Conservation (phyloP, 2,888 invertebrate species). For the Cepaea hortensis region DNA sequence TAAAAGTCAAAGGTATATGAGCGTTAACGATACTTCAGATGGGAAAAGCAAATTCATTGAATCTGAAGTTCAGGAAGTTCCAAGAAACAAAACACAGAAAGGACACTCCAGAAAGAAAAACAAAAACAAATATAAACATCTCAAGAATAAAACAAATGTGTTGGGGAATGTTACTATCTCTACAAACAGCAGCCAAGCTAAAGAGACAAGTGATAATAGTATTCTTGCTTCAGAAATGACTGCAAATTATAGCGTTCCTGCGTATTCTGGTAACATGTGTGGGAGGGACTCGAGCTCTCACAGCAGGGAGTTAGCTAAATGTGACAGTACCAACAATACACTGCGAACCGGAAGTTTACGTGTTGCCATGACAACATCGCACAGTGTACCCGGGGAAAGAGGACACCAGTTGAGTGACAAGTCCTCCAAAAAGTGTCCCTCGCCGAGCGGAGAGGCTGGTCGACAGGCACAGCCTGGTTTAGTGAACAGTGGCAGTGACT, state of each 20-base stretch:
- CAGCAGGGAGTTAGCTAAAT: not conserved
- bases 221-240: not conserved
- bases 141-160: not conserved
- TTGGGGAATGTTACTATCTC: not conserved
- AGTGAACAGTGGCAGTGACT: too few species aligned
- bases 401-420: not conserved
- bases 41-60: not conserved
- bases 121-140: not conserved
- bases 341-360: slow-evolving; percentile 1
- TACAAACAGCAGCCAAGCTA: not conserved
- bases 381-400: not conserved
- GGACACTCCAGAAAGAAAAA: not conserved
- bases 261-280: not conserved
- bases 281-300: not conserved
- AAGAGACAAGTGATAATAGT: too few species aligned
- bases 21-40: not conserved
- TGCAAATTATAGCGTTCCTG: not conserved
- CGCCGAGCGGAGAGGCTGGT: not conserved
- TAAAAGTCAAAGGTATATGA: not conserved
- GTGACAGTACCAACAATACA: not conserved
- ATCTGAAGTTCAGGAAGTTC: not conserved
- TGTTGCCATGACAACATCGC: not conserved
- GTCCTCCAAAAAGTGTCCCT: not conserved
- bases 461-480: not conserved
- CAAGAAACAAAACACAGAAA: not conserved